Evolutionary conservation across 1,140 invertebrate species (phyloP).

Genomic region (Caenorhabditis inopinata): DNA sequence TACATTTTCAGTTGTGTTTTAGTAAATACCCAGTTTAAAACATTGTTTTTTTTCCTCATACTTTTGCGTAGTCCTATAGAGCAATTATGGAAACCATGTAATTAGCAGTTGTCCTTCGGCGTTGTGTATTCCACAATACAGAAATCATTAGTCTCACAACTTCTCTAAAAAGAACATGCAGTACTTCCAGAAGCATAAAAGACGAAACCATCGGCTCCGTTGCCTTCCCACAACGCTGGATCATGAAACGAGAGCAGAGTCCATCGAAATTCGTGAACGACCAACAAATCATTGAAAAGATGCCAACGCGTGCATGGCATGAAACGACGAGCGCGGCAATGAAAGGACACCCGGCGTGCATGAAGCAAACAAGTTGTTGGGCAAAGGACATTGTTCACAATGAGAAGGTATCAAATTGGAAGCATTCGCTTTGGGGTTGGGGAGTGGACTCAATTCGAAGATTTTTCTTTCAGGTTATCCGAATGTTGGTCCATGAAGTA

Average conservation of each 20-base stretch:
- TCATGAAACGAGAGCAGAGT: background rate
- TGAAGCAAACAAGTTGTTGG: background rate
- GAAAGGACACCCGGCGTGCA: background rate
- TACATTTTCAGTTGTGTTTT: too few relatives aligned
- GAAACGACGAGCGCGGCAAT: conserved; percentile 13
- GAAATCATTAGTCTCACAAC: too few relatives aligned
- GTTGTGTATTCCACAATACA: too few relatives aligned
- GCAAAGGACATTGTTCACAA: conserved; percentile 17
- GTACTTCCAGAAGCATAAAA: background rate
- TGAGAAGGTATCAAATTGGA: background rate
- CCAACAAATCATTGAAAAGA: background rate
- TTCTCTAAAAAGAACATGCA: too few relatives aligned
- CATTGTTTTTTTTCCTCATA: too few relatives aligned
- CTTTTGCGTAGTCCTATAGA: background rate
- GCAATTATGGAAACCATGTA: background rate
- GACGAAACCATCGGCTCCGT: background rate
- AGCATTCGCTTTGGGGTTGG: too few relatives aligned
- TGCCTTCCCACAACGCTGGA: conserved; percentile 5
- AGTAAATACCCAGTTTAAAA: too few relatives aligned
- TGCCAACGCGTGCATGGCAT: conserved; percentile 9
- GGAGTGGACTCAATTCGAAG: too few relatives aligned
- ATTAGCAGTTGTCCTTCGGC: background rate
- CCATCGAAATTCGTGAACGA: conserved; percentile 7
- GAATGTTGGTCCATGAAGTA: background rate
- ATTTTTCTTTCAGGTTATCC: background rate